Evolutionary conservation across 2,113 vertebrate species (phyloP), one percentile per base, ranked within the genome.

Genomic region (Sitta europaea): DNA sequence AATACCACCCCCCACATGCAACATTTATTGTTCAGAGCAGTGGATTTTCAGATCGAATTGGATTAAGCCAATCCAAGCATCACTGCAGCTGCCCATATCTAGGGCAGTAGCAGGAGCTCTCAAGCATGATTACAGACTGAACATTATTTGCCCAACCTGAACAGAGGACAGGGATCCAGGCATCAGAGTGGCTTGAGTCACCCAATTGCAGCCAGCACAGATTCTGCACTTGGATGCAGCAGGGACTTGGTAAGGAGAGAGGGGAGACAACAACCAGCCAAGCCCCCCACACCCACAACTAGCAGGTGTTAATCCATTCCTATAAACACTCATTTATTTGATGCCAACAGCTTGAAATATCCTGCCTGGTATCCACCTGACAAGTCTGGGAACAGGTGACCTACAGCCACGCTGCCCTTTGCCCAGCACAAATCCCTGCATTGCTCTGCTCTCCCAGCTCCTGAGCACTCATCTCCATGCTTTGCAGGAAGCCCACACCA

Each of bases 181-280:
- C 8, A 0, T 72, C 92, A 85, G 84, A 79, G 31, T 2, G 5
- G 54, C 38, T 7, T 88, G 88, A 95, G 78, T 88, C 92, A 93
- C 91, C 67, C n/a, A 57, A 79, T 25, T 6, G 0, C 42, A 73
- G 40, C 5, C 3, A 0, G 53, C 1, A 0, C 27, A 2, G 4
- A 22, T 61, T 63, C 80, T 54, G 54, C 66, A 3, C 88, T 50
- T 33, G n/a, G 50, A 45, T 35, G 50, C 54, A 83, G 83, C 72
- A 48, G 45, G 29, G 54, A 36, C 50, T 36, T 10, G 50, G 31
- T 35, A 42, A 86, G 58, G 14, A 74, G 42, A 67, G 51, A 55
- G 18, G 8, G 29, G 76, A 73, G 43, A 63, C 38, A 65, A 47
- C 1, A 73, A 80, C 40, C 0, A 2, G 18, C 53, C 50, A 48